Conservation (phyloP, 2,888 invertebrate species). For the Coleophora deauratella region DNA sequence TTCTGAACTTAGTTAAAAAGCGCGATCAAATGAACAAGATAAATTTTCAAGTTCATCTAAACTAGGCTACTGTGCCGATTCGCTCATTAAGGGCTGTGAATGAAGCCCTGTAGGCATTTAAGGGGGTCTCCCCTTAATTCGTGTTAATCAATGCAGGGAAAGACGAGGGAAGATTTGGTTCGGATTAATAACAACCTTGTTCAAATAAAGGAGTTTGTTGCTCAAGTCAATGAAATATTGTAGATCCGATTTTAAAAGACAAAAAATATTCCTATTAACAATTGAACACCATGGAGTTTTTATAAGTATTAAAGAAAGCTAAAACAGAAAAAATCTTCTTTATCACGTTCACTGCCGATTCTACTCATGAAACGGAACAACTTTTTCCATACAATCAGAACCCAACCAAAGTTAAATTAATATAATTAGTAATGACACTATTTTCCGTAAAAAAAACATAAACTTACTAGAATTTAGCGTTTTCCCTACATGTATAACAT, state of each 20-base stretch:
- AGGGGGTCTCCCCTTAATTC: slow-evolving; percentile 26
- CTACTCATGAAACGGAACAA: background rate
- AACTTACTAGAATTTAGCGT: no score
- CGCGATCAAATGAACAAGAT: background rate
- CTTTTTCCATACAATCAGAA: no score
- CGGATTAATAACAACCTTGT: background rate
- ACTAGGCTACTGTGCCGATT: slow-evolving; percentile 22
- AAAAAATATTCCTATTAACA: no score
- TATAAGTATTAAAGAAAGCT: no score
- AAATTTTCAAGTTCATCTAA: slow-evolving; percentile 5
- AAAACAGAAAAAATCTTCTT: no score
- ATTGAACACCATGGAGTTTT: no score
- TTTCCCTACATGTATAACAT: no score
- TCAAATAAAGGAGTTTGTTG: background rate
- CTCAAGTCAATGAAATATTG: background rate
- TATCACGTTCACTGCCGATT: no score
- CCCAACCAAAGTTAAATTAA: no score
- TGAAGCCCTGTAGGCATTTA: slow-evolving; percentile 15
- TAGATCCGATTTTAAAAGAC: no score
- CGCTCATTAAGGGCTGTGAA: slow-evolving; percentile 17
- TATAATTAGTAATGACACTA: no score
- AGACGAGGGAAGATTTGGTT: slow-evolving; percentile 3
- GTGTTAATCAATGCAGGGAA: slow-evolving; percentile 25
- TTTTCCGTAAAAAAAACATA: no score
- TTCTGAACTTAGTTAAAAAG: background rate